Base-by-base conservation (phyloP, 2,888 invertebrate species). In the Anoncus sp. region DNA sequence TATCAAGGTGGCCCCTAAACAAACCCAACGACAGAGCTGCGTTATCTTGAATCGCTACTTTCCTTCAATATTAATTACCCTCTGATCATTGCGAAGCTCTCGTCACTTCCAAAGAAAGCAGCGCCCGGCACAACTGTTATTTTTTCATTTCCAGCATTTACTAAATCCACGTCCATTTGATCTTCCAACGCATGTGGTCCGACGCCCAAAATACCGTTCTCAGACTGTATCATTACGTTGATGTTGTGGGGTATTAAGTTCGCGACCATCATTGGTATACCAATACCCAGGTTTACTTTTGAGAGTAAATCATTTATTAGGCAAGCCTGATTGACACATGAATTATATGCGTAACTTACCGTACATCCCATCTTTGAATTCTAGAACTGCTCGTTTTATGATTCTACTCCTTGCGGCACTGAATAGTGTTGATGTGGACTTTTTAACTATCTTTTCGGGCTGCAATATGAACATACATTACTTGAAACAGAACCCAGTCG, bases 101-200 rank as follows among this genome's bases (percentile, higher is more conserved):
- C 99, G 87, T 99, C 99, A 75, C 98, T 98, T 24, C 97, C 95
- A 89, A 99, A 99, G 91, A 94, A 99, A 0, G 98, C 95, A 10
- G 98, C 96, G 24, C 96, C 97, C 38, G 97, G 96, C 2, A 98
- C 88, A 43, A 97, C 94, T 0, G 99, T 99, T 5, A 99, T 98
- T 5, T 98, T 98, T 93, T 99, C 98, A 91, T 99, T 99, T 77
- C 99, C 99, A 63, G 99, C 99, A 92, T 99, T 99, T 71, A 99
- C 99, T 71, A 99, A 93, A 92, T 99, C 99, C 0, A 99, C 94
- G 92, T 99, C 99, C 0, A 97, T 94, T 80, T 95, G 92, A 1
- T 93, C 92, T 85, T 97, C 95, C 14, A 93, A 93, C 1, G 99
- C 99, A 90, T 97, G 98, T 0, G 98, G 97, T 2, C 99, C 99